Base-by-base conservation (phyloP, 2,113 vertebrate genomes). In the Chaetops frenatus region DNA sequence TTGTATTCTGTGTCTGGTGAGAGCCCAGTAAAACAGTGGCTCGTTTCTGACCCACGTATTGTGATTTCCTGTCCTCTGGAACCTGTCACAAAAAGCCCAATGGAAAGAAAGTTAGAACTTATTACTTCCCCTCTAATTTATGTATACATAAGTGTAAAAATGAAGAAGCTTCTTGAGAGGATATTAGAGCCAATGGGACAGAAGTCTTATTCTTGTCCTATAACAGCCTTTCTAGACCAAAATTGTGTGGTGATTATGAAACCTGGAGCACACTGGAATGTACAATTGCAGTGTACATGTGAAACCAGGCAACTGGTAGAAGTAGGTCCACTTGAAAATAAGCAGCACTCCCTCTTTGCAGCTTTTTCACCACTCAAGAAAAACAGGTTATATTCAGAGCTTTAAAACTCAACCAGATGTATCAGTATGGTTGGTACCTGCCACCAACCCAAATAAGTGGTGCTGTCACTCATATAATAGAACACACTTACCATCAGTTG, bases 51-150 rank as follows among this genome's bases (percentile, higher is more conserved):
- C 4, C 98, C 99, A 14, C 98, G 98, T 51, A 99, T 98, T 78
- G 99, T 99, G 88, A 99, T 98, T 97, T 99, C 99, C 86, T 99
- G 99, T 62, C 99, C 99, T 51, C 99, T 98, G 81, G 98, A 97
- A 96, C 98, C 98, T 98, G 85, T 17, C 42, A 35, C 81, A 57
- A 74, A 81, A 71, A 92, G 18, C 44, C 72, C 57, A 81, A 29
- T 1, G 1, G 56, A 70, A 74, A 86, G 71, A 21, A 61, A 71
- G 7, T 82, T 62, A 95, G 31, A 92, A 81, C 8, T 15, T 14
- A 13, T 67, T 77, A 42, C 29, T 57, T 66, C 28, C 35, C 29
- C 44, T 86, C 57, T 24, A 51, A 65, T 23, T 21, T 7, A 13
- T 48, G 11, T 36, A 45, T 6, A 53, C 24, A 2, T 36, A 66